Conservation (phyloP, 2,888 invertebrate species). For the Scaeva pyrastri region DNA sequence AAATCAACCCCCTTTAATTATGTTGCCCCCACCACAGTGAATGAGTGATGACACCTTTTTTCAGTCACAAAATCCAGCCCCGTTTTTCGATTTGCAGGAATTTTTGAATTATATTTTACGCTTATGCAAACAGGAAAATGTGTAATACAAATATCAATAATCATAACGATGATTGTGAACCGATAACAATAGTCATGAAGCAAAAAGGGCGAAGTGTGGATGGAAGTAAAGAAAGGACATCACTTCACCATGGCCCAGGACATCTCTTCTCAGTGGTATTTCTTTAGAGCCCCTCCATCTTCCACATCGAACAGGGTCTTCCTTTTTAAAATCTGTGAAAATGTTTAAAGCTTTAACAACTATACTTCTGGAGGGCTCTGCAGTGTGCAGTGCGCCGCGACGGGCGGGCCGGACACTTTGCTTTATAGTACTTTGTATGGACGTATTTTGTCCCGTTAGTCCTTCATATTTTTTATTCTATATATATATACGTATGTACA, state of each 20-base stretch:
- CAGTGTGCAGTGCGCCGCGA: neutral
- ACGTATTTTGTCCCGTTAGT: slow-evolving; percentile 15
- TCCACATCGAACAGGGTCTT: neutral
- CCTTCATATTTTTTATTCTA: slow-evolving; percentile 28
- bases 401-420: slow-evolving; percentile 12
- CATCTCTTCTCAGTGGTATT: neutral
- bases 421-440: neutral
- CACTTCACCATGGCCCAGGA: neutral
- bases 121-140: slow-evolving; percentile 62
- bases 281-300: neutral
- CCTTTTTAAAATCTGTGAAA: slow-evolving; percentile 31
- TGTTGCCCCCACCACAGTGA: neutral
- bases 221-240: neutral
- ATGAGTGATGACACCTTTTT: too few relatives aligned
- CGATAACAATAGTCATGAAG: slow-evolving; percentile 40
- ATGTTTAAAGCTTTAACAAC: slow-evolving; percentile 48
- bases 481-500: neutral
- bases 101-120: slow-evolving; percentile 53
- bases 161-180: slow-evolving; percentile 61
- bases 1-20: neutral
- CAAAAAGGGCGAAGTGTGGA: neutral
- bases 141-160: slow-evolving; percentile 71
- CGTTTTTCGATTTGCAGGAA: neutral
- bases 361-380: neutral
- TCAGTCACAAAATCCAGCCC: neutral